phyloP scores from a whole-genome alignment of 2,797 vertebrate species.

The Taenioides sp. region DNA sequence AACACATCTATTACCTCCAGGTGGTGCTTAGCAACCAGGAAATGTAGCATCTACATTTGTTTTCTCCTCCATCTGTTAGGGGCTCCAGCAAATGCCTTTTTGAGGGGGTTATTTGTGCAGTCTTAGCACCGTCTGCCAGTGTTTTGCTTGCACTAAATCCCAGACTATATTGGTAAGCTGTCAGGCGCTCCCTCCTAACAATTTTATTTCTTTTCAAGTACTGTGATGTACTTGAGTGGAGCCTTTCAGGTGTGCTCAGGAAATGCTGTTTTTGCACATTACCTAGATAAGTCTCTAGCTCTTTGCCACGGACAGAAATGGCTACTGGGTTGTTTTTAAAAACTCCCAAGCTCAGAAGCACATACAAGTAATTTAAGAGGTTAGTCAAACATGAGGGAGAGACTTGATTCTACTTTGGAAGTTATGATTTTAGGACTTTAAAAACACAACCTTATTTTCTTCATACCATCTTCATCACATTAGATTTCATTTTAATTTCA shows the following conservation, averaged over 20 bases:
- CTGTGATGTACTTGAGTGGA: slow-evolving; percentile 54
- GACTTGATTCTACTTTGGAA: background rate
- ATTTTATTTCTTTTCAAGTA: slow-evolving; percentile 65
- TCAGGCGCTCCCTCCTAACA: slow-evolving; percentile 47
- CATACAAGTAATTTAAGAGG: background rate
- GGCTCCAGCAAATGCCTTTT: slow-evolving; percentile 49
- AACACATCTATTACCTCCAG: slow-evolving; percentile 59
- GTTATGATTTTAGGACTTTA: background rate
- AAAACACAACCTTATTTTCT: background rate
- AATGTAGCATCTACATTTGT: slow-evolving; percentile 66
- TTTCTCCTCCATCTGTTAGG: slow-evolving; percentile 71
- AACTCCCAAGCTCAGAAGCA: slow-evolving; percentile 10
- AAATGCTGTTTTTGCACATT: slow-evolving; percentile 43
- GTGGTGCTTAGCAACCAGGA: slow-evolving; percentile 71
- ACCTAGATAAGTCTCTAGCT: slow-evolving; percentile 26
- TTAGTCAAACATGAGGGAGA: background rate
- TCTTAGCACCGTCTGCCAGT: slow-evolving; percentile 57
- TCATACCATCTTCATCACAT: background rate
- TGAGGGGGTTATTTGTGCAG: slow-evolving; percentile 54
- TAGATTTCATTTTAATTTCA: background rate
- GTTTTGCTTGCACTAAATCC: slow-evolving; percentile 59
- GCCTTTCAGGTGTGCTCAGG: slow-evolving; percentile 51
- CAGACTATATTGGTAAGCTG: slow-evolving; percentile 47
- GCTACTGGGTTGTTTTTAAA: slow-evolving; percentile 30
- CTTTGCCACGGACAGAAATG: slow-evolving; percentile 21